A percentile compares a stretch with the other conserved stretches of the same genome.
These are phyloP conservation scores for Rhineura floridana DNA, from an alignment of 2,113 vertebrate species.

Conservation along the genomic window DNA sequence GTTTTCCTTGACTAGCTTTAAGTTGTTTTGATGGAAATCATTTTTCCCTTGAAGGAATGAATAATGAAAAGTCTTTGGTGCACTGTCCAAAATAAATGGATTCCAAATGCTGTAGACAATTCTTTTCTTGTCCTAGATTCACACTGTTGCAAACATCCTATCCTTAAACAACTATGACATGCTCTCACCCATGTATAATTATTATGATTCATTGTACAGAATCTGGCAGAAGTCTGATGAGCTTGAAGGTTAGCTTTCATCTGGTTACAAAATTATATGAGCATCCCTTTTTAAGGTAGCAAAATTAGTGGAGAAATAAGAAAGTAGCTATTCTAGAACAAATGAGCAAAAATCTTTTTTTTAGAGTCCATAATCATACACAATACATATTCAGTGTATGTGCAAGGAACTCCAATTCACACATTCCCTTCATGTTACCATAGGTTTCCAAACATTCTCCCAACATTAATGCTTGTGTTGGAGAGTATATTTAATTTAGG, in stretches of 20 bases:
- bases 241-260: conserved; percentile 59
- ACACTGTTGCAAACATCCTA: conserved; percentile 45
- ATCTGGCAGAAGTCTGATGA: conserved; percentile 43
- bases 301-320: conserved; percentile 21
- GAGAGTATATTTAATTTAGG: neutral
- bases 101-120: conserved; percentile 13
- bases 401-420: neutral
- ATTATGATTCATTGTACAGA: conserved; percentile 56
- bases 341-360: neutral
- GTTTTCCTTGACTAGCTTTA: conserved; percentile 15
- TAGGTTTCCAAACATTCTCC: neutral
- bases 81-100: neutral
- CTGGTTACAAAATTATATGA: conserved; percentile 55
- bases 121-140: conserved; percentile 33
- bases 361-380: neutral
- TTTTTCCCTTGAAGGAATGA: conserved; percentile 33
- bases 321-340: neutral
- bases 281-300: conserved; percentile 39
- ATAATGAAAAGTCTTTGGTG: conserved; percentile 21
- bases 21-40: conserved; percentile 36
- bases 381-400: neutral
- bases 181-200: conserved; percentile 13
- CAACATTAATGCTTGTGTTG: neutral
- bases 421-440: neutral
- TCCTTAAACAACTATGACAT: conserved; percentile 57